A percentile compares a stretch with the other conserved stretches of the same genome.
Conservation (phyloP, 2,113 vertebrate genomes). For the Passer montanus region DNA sequence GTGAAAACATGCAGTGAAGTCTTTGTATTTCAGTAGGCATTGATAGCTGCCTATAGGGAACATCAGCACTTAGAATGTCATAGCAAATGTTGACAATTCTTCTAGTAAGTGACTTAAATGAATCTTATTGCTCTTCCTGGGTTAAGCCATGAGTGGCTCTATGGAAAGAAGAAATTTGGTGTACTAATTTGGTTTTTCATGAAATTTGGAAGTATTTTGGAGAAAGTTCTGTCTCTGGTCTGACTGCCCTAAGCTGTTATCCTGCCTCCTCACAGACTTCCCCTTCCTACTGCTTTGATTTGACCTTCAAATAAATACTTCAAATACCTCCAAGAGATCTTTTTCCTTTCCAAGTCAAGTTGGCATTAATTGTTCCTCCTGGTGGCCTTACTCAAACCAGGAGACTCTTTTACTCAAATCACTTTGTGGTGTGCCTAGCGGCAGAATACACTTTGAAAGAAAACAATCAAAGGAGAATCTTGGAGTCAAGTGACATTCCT, state of each 20-base stretch:
- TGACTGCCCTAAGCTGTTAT: not conserved
- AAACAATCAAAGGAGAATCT: not conserved
- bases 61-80: not conserved
- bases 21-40: not conserved
- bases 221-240: not conserved
- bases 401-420: not conserved
- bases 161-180: not conserved
- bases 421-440: not conserved
- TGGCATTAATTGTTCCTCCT: not conserved
- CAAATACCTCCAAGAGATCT: not conserved
- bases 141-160: not conserved
- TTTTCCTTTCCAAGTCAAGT: not conserved
- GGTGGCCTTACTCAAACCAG: not conserved
- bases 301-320: not conserved
- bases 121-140: not conserved
- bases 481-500: not conserved
- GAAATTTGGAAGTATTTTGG: not conserved
- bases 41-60: not conserved
- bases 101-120: not conserved
- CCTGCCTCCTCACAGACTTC: not conserved
- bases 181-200: not conserved
- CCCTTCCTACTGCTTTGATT: not conserved
- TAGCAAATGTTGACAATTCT: not conserved
- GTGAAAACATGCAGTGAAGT: not conserved
- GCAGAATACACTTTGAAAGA: not conserved